Conservation (phyloP, 1,140 invertebrate genomes). For the Lysiphlebus fabarum region DNA sequence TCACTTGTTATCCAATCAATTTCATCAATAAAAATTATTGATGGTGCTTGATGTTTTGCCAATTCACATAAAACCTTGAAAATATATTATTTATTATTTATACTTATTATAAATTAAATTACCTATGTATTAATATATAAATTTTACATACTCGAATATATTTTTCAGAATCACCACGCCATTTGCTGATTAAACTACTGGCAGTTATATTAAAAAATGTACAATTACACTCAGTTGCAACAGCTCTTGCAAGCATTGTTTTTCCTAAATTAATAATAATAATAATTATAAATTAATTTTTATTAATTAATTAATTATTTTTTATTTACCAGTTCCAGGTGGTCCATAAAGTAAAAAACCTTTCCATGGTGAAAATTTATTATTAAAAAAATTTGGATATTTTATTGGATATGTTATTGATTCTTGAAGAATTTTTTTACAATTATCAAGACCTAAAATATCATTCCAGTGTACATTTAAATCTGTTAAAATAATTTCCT, state of each 20-base stretch:
- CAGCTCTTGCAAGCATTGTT: conserved; percentile 83
- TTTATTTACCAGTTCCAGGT: conserved; percentile 62
- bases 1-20: conserved; percentile 84
- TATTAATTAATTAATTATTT: too few species aligned
- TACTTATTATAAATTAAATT: conserved; percentile 4
- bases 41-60: conserved; percentile 86
- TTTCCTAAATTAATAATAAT: conserved; percentile 62
- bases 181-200: conserved; percentile 86
- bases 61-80: conserved; percentile 78
- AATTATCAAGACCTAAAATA: conserved; percentile 73
- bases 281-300: too few species aligned
- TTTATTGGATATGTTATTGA: conserved; percentile 81
- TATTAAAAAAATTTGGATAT: conserved; percentile 81
- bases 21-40: conserved; percentile 96
- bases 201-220: conserved; percentile 91
- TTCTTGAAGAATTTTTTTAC: conserved; percentile 84
- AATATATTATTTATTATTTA: background rate
- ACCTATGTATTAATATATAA: conserved; percentile 1
- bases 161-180: conserved; percentile 94
- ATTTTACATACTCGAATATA: conserved; percentile 70
- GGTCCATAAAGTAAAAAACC: conserved; percentile 80
- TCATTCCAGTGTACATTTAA: conserved; percentile 68
- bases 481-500: conserved; percentile 67
- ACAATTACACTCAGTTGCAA: conserved; percentile 79
- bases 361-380: conserved; percentile 78